These are phyloP conservation scores for Anthophora plumipes DNA, from an alignment of 2,888 invertebrate genomes.

Conservation along the genomic window DNA sequence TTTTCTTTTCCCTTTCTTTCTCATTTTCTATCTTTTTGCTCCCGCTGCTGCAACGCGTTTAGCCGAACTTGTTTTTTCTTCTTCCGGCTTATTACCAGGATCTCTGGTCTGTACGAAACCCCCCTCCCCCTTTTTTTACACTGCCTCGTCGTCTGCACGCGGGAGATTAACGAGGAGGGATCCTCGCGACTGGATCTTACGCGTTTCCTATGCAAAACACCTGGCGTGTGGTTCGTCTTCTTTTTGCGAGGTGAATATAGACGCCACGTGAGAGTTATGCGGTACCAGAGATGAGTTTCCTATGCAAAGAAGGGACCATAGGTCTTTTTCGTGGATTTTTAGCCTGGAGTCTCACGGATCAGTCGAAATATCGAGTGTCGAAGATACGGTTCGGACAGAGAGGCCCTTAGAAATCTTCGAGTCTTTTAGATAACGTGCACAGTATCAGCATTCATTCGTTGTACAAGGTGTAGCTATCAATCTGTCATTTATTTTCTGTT, in stretches of 20 bases:
- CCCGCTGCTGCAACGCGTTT: not conserved
- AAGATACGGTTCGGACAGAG: not conserved
- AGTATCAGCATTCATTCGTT: slow-evolving; percentile 1
- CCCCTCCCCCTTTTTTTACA: no score
- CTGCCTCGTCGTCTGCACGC: no score
- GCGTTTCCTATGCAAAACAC: not conserved
- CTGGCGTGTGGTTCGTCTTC: not conserved
- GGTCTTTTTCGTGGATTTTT: not conserved
- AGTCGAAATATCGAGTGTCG: not conserved
- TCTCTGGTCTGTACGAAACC: not conserved
- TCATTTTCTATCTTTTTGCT: not conserved
- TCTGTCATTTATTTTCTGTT: no score
- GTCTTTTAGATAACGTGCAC: not conserved
- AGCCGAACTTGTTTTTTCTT: not conserved
- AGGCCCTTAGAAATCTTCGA: slow-evolving; percentile 5
- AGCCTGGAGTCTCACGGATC: not conserved
- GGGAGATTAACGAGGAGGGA: not conserved
- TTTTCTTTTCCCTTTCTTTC: no score
- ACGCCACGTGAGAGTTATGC: no score
- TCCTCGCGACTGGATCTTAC: not conserved
- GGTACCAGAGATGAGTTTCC: no score
- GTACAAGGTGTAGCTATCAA: no score
- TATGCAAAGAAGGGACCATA: no score
- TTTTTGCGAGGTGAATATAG: not conserved
- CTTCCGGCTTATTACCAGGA: not conserved